These are phyloP conservation scores for Pristionchus fissidentatus DNA, from an alignment of 2,888 invertebrate genomes.

Conservation along the genomic window DNA sequence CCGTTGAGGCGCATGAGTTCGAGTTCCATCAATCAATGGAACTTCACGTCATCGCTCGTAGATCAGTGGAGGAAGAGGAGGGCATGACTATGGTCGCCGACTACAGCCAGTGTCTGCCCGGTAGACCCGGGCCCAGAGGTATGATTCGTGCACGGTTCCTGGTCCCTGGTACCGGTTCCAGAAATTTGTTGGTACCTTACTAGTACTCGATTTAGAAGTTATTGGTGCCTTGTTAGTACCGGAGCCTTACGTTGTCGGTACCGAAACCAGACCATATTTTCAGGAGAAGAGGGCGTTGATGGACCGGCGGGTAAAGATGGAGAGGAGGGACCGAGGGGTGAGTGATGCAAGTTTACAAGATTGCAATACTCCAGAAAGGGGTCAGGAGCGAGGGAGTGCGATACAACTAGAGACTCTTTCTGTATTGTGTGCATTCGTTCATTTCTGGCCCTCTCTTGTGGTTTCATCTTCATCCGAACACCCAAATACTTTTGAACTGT, in stretches of 20 bases:
- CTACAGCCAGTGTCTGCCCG: conserved; percentile 33
- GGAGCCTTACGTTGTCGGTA: too few relatives aligned
- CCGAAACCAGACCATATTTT: too few relatives aligned
- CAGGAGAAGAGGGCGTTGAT: conserved; percentile 2
- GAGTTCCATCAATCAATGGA: conserved; percentile 31
- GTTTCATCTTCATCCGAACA: too few relatives aligned
- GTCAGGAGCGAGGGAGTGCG: too few relatives aligned
- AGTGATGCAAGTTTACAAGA: too few relatives aligned
- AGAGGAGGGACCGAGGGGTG: conserved; percentile 18
- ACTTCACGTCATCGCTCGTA: background rate
- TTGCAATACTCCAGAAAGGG: too few relatives aligned
- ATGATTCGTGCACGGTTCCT: background rate
- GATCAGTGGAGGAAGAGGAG: conserved; percentile 29
- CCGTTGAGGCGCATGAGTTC: conserved; percentile 19
- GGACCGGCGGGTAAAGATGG: background rate
- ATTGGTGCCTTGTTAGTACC: background rate
- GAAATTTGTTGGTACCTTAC: too few relatives aligned
- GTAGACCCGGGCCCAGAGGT: conserved; percentile 43
- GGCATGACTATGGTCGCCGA: background rate
- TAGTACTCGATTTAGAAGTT: too few relatives aligned
- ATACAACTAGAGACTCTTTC: too few relatives aligned
- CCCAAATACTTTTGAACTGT: too few relatives aligned
- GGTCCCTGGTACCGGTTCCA: background rate
- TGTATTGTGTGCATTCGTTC: background rate
- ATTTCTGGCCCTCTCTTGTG: too few relatives aligned